Conservation (phyloP, 2,113 vertebrate species). For the Diphyllodes magnificus region DNA sequence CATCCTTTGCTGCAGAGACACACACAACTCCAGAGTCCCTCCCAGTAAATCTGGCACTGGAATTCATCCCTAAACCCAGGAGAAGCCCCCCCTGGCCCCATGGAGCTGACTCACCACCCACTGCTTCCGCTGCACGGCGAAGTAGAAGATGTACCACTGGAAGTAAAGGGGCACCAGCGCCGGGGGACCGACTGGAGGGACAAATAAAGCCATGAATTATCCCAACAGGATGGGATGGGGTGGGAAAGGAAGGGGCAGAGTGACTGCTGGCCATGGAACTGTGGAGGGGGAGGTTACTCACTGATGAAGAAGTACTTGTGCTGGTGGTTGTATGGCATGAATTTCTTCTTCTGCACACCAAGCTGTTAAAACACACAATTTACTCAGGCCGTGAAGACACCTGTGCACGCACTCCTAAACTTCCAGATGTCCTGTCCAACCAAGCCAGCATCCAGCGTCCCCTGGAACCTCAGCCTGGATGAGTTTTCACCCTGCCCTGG, state of each 20-base stretch:
- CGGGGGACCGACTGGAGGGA: conserved; percentile 77
- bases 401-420: not conserved
- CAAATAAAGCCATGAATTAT: not conserved
- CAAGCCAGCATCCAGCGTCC: not conserved
- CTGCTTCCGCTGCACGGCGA: conserved; percentile 71
- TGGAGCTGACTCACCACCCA: conserved; percentile 73
- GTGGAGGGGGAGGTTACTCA: conserved; percentile 62
- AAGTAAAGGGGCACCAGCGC: conserved; percentile 79
- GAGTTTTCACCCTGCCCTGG: not conserved
- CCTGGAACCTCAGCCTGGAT: not conserved
- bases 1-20: not conserved
- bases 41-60: not conserved
- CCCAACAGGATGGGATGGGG: not conserved
- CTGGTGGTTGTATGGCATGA: conserved; percentile 84
- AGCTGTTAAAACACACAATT: conserved; percentile 60
- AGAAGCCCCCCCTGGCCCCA: not conserved
- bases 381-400: not conserved
- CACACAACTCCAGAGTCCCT: not conserved
- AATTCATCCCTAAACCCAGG: not conserved
- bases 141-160: conserved; percentile 84
- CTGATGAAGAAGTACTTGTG: conserved; percentile 83
- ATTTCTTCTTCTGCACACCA: conserved; percentile 80
- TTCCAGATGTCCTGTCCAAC: not conserved
- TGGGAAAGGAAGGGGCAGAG: not conserved
- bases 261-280: not conserved